Conservation (phyloP, 2,888 invertebrate genomes). For the Bombylius discolor region DNA sequence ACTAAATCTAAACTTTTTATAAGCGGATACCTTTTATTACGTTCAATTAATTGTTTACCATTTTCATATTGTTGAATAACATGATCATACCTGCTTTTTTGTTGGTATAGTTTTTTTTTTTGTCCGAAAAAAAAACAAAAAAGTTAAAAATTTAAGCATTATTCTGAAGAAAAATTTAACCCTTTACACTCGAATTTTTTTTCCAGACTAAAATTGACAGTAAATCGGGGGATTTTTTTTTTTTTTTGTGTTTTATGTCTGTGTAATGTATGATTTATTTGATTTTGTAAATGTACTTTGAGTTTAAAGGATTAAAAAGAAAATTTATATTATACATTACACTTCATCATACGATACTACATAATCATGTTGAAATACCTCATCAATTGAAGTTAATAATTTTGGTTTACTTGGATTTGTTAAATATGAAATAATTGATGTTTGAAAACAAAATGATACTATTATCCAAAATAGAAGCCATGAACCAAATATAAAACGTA, state of each 20-base stretch:
- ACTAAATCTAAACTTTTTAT: conserved; percentile 8
- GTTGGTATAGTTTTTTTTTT: too few species aligned
- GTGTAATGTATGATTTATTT: neutral
- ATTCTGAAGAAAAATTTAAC: too few species aligned
- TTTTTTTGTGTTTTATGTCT: too few species aligned
- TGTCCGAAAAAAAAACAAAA: too few species aligned
- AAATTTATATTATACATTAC: neutral
- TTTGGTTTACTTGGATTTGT: conserved; percentile 2
- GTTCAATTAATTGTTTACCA: neutral
- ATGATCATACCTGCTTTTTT: conserved; percentile 3
- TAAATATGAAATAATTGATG: conserved; percentile 7
- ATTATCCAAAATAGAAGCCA: conserved; percentile 9
- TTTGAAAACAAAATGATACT: conserved; percentile 6
- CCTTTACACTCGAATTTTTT: too few species aligned
- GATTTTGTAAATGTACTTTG: neutral
- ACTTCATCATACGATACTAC: conserved; percentile 4
- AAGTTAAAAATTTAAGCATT: too few species aligned
- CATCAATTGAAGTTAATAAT: conserved; percentile 3
- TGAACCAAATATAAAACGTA: conserved; percentile 7
- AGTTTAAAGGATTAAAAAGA: too few species aligned
- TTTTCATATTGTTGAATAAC: neutral
- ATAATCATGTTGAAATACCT: conserved; percentile 1
- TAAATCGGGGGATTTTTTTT: too few species aligned
- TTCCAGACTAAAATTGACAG: too few species aligned
- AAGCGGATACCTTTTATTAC: conserved; percentile 4